A percentile compares a stretch with the other conserved stretches of the same genome.
Conservation (phyloP, 2,113 vertebrate species). For the Scalopus aquaticus region DNA sequence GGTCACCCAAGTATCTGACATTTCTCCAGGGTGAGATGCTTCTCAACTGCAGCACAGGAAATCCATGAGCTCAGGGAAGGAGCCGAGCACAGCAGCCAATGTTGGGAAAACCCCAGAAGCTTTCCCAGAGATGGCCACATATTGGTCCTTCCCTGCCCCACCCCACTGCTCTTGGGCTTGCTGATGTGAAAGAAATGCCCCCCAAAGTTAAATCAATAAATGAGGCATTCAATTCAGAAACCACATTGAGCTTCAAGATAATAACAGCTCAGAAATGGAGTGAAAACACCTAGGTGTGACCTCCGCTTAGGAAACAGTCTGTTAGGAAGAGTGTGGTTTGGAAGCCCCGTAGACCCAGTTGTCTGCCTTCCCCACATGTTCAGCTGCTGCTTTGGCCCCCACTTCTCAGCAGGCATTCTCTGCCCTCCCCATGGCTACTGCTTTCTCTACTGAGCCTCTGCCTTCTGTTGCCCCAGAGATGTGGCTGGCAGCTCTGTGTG, state of each 20-base stretch:
- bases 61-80: background rate
- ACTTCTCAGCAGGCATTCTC: background rate
- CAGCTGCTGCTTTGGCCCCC: background rate
- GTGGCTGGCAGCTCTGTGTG: background rate
- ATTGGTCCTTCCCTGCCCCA: background rate
- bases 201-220: background rate
- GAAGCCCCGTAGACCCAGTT: background rate
- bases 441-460: background rate
- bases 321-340: background rate
- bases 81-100: background rate
- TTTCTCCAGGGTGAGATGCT: background rate
- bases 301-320: background rate
- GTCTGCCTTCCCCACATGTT: background rate
- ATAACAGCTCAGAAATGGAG: background rate
- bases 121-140: background rate
- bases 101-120: background rate
- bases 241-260: background rate
- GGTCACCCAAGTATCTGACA: background rate
- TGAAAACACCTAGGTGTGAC: too few species aligned
- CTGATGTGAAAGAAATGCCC: background rate
- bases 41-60: background rate
- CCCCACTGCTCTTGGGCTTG: background rate
- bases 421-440: fast-evolving
- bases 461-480: background rate
- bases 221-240: background rate